These are phyloP conservation scores for Neoarius graeffei DNA, from an alignment of 2,113 vertebrate genomes.

Conservation along the genomic window DNA sequence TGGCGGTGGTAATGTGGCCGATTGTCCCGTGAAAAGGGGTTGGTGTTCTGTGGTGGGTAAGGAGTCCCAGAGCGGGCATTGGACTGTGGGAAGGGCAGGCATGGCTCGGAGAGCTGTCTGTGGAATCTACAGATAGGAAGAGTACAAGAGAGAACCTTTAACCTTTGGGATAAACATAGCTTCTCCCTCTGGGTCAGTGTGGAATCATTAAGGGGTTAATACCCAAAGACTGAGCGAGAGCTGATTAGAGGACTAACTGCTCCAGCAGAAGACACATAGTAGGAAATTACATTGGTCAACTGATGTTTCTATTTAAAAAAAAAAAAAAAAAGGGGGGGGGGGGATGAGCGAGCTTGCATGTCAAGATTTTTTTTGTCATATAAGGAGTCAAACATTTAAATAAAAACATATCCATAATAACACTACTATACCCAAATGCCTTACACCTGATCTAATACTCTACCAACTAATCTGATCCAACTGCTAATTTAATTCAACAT, in stretches of 20 bases:
- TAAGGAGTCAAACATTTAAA: background rate
- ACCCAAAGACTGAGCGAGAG: slow-evolving; percentile 22
- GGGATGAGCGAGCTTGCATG: background rate
- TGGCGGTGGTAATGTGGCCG: slow-evolving; percentile 87
- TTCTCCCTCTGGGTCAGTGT: slow-evolving; percentile 18
- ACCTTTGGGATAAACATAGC: slow-evolving; percentile 45
- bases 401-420: background rate
- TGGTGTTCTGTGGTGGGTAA: slow-evolving; percentile 69
- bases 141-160: background rate
- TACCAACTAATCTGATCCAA: background rate
- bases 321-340: too few species aligned
- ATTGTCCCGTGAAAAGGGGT: slow-evolving; percentile 63
- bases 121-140: slow-evolving; percentile 77
- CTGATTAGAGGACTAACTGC: slow-evolving; percentile 38
- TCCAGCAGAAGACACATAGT: slow-evolving; percentile 15
- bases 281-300: slow-evolving; percentile 4
- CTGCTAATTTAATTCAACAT: background rate
- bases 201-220: slow-evolving; percentile 46
- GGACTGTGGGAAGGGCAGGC: slow-evolving; percentile 63
- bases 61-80: slow-evolving; percentile 63
- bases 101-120: slow-evolving; percentile 88
- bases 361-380: too few species aligned
- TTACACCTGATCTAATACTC: background rate
- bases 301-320: background rate
- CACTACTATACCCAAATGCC: background rate